phyloP scores from a whole-genome alignment of 1,140 invertebrate genomes.

The Lethocerus indicus region DNA sequence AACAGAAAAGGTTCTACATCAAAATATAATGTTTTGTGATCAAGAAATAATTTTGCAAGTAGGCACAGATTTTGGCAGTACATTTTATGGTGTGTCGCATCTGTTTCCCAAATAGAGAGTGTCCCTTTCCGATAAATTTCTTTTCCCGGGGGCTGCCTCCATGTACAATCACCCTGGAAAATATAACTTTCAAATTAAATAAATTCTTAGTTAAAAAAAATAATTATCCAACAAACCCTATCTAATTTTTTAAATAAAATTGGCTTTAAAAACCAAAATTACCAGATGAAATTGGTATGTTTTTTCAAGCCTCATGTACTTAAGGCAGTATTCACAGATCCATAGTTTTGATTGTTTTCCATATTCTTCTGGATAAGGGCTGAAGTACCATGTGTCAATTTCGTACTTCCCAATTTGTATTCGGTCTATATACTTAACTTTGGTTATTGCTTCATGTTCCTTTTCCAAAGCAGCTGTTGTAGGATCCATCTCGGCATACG shows the following conservation, averaged over 20 bases:
- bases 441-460: slow-evolving; percentile 94
- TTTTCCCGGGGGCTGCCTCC: slow-evolving; percentile 69
- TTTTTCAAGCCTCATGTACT: slow-evolving; percentile 89
- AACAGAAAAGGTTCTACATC: slow-evolving; percentile 96
- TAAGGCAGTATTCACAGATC: slow-evolving; percentile 95
- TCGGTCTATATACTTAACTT: slow-evolving; percentile 96
- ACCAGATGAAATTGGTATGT: slow-evolving; percentile 73
- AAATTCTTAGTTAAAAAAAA: too few relatives aligned
- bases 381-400: slow-evolving; percentile 99
- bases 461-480: slow-evolving; percentile 90
- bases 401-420: slow-evolving; percentile 93
- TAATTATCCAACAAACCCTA: too few relatives aligned
- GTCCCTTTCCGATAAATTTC: slow-evolving; percentile 89
- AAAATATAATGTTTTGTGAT: slow-evolving; percentile 95
- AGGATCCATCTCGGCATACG: slow-evolving; percentile 22
- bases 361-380: slow-evolving; percentile 94
- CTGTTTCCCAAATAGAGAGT: slow-evolving; percentile 77
- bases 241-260: too few relatives aligned
- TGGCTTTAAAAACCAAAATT: slow-evolving; percentile 16
- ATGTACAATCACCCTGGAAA: slow-evolving; percentile 55
- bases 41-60: slow-evolving; percentile 87
- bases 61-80: slow-evolving; percentile 95
- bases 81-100: slow-evolving; percentile 79
- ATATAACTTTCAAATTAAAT: not conserved
- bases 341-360: slow-evolving; percentile 87